phyloP scores from a whole-genome alignment of 2,888 invertebrate species.

The Erebia ligea region DNA sequence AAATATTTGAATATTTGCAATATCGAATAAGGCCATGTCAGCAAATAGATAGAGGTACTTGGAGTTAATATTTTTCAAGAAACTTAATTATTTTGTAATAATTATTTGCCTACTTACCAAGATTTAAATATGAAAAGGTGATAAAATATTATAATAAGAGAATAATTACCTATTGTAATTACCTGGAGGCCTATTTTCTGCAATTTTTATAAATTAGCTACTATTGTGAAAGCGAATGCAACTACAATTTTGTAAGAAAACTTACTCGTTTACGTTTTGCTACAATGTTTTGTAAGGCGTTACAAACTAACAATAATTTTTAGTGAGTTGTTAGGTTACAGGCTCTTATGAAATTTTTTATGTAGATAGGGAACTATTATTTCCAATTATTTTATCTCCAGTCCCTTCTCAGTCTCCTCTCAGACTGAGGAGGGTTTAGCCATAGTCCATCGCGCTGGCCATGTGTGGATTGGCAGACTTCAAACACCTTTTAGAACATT shows the following conservation, averaged over 20 bases:
- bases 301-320: background rate
- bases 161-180: background rate
- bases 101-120: background rate
- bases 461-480: no score
- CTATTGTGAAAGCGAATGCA: background rate
- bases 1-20: constrained; percentile 15
- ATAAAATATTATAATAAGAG: background rate
- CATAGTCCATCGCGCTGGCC: no score
- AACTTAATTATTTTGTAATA: constrained; percentile 4
- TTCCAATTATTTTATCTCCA: no score
- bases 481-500: no score
- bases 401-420: no score
- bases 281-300: background rate
- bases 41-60: constrained; percentile 11
- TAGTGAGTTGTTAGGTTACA: no score
- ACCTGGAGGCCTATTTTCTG: background rate
- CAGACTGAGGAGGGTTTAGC: no score
- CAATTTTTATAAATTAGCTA: background rate
- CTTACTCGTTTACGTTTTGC: background rate
- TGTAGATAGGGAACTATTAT: no score
- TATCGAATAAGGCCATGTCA: constrained; percentile 10
- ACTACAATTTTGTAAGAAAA: background rate
- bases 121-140: background rate
- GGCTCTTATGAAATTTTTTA: no score
- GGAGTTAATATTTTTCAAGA: background rate